A percentile compares a stretch with the other conserved stretches of the same genome.
Evolutionary conservation across 2,113 vertebrate species (phyloP).

Genomic region (Spea multiplicata): DNA sequence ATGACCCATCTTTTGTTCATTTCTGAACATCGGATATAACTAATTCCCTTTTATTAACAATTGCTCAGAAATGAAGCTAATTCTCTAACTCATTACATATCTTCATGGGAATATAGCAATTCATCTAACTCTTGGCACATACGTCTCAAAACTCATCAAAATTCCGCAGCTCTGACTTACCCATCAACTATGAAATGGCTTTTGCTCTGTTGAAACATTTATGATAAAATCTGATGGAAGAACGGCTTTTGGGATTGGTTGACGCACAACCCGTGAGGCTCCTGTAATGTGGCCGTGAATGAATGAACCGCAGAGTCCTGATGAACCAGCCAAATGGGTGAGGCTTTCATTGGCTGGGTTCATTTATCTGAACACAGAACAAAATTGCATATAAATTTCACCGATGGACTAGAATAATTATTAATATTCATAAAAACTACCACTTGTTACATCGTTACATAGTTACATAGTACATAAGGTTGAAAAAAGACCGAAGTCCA

Average conservation of each 20-base stretch:
- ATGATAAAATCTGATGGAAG: constrained; percentile 37
- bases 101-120: constrained; percentile 44
- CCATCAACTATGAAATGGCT: constrained; percentile 46
- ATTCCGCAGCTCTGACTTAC: constrained; percentile 31
- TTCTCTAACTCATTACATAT: constrained; percentile 43
- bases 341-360: background rate
- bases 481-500: too few species aligned
- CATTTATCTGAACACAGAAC: background rate
- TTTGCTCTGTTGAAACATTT: constrained; percentile 34
- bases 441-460: too few species aligned
- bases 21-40: constrained; percentile 41
- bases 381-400: background rate
- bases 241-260: constrained; percentile 10
- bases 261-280: constrained; percentile 14
- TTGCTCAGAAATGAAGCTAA: constrained; percentile 40
- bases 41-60: constrained; percentile 36
- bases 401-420: background rate
- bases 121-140: constrained; percentile 35
- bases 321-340: constrained; percentile 16
- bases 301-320: background rate
- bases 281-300: constrained; percentile 1
- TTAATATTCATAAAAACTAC: too few species aligned
- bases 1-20: background rate
- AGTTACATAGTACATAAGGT: too few species aligned
- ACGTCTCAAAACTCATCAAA: constrained; percentile 40